Conservation (phyloP, 2,888 invertebrate species). For the Chaitophorus viminalis region DNA sequence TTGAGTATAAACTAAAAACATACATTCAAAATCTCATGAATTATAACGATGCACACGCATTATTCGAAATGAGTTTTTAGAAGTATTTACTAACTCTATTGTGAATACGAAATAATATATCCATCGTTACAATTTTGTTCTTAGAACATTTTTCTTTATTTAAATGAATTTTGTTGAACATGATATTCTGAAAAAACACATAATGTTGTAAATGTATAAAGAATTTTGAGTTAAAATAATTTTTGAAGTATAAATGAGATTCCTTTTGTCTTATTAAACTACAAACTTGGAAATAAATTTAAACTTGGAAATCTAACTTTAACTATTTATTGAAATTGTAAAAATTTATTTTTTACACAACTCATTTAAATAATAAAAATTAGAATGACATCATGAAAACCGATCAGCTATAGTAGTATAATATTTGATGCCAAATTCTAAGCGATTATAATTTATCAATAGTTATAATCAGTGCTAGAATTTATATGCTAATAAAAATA, state of each 20-base stretch:
- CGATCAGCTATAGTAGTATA: too few species aligned
- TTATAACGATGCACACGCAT: slow-evolving; percentile 1
- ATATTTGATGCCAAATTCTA: too few species aligned
- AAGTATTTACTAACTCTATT: not conserved
- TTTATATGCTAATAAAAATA: too few species aligned
- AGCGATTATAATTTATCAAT: too few species aligned
- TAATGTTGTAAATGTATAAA: not conserved
- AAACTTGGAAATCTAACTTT: not conserved
- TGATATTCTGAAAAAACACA: not conserved
- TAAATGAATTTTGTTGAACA: not conserved
- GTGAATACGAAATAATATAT: slow-evolving; percentile 17
- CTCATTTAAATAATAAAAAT: not conserved
- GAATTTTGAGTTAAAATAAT: not conserved
- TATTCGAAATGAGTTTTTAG: slow-evolving; percentile 38
- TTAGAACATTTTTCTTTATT: not conserved
- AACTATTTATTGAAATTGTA: not conserved
- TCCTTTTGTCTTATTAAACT: not conserved
- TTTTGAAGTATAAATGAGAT: not conserved
- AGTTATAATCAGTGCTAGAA: too few species aligned
- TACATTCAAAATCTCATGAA: slow-evolving; percentile 33
- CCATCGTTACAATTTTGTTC: not conserved
- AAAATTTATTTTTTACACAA: not conserved
- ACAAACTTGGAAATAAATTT: not conserved
- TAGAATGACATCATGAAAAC: too few species aligned
- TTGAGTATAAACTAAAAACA: slow-evolving; percentile 24